phyloP scores from a whole-genome alignment of 1,140 invertebrate genomes.

The Procambarus virginalis region DNA sequence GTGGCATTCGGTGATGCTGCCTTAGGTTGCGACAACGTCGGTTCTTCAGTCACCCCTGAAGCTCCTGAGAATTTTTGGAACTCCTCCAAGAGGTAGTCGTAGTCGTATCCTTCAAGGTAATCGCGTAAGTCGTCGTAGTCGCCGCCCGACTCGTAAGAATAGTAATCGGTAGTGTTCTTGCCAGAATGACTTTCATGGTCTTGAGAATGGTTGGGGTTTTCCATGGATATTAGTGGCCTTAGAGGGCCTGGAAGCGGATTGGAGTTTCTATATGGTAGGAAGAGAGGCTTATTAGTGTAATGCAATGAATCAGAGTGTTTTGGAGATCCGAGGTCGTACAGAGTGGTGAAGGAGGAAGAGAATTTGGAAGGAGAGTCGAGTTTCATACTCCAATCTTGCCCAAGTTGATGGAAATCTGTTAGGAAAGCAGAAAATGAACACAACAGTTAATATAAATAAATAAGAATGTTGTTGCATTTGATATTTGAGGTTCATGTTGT shows the following conservation, averaged over 20 bases:
- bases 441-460: not conserved
- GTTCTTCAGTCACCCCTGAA: not conserved
- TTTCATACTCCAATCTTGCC: conserved; percentile 63
- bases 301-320: not conserved
- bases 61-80: not conserved
- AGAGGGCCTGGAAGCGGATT: not conserved
- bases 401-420: conserved; percentile 40
- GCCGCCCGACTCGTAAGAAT: not conserved
- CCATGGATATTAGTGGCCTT: not conserved
- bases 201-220: not conserved
- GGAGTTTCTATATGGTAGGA: conserved; percentile 21
- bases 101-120: not conserved
- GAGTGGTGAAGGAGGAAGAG: conserved; percentile 15
- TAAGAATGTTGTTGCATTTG: too few relatives aligned
- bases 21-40: not conserved
- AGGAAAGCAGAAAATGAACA: not conserved
- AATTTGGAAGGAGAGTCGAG: conserved; percentile 4
- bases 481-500: too few relatives aligned
- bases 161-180: not conserved
- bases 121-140: not conserved
- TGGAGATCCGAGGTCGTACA: not conserved
- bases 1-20: not conserved
- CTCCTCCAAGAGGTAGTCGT: not conserved
- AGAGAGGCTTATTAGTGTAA: not conserved
- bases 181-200: not conserved